Base-by-base conservation (phyloP, 2,113 vertebrate species). In the Perca flavescens region DNA sequence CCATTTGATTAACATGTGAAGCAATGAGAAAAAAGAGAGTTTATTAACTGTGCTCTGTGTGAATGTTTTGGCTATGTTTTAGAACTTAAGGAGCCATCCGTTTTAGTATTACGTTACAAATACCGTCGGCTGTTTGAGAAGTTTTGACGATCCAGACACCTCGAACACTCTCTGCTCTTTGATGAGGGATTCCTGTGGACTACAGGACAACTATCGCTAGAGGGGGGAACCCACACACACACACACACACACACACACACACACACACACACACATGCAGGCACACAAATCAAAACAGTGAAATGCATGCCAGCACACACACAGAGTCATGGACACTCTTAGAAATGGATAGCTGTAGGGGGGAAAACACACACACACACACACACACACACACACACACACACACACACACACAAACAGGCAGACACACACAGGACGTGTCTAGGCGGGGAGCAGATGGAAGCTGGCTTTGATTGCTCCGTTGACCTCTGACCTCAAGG, bases 381-480 rank as follows among this genome's bases (percentile, higher is more conserved):
- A 88, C 84, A 86, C 77, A 83, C 62, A 31, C 49, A 67, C 74
- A 78, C 14, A 78, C 77, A 62, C 84, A 88, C 84, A 86, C 77
- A 83, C n/a, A n/a, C 77, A 62, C 84, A 88, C 84, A 86, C 77
- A 83, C 62, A 31, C 49, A 67, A 17, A 79, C 69, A 82, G 25
- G 5, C 74, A 78, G 16, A 78, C 77, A 62, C 84, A 88, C 84
- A 86, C 77, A 83, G 89, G 89, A 94, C 90, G 11, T 94, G 93
- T 91, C 80, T 63, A 86, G 88, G 91, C 84, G 13, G 82, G 77
- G 82, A 89, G 87, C 92, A 90, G 91, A 94, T 91, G 92, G 93
- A 92, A 94, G 89, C 90, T 76, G 87, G 86, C 77, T 93, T 95
- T 95, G 95, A 95, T 94, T 94, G 91, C 91, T 93, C 82, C 16